phyloP scores from a whole-genome alignment of 2,797 vertebrate genomes.

The Spheniscus humboldti region DNA sequence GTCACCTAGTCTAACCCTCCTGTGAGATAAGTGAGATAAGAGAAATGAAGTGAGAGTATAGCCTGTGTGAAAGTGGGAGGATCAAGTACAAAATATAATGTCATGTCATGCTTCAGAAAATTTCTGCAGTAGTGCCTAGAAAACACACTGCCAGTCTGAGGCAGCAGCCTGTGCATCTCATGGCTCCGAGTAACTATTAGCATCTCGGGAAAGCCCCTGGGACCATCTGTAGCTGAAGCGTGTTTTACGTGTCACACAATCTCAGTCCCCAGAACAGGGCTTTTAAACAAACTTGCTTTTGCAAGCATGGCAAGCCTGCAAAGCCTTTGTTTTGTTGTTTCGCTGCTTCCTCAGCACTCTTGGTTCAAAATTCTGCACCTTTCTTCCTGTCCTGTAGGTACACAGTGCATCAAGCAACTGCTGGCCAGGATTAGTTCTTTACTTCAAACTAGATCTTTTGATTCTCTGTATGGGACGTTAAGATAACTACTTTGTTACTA shows the following conservation, averaged over 20 bases:
- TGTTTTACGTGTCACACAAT: neutral
- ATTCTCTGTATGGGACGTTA: neutral
- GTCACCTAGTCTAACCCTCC: neutral
- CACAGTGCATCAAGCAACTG: neutral
- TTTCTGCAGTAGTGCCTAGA: neutral
- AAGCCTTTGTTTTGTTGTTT: neutral
- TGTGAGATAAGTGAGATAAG: neutral
- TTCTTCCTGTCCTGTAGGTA: neutral
- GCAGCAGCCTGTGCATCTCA: neutral
- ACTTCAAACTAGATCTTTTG: neutral
- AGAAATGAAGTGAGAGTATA: neutral
- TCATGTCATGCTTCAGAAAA: neutral
- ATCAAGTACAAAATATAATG: neutral
- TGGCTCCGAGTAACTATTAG: neutral
- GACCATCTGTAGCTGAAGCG: neutral
- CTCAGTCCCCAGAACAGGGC: neutral
- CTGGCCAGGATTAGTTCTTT: neutral
- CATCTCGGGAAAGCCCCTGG: constrained; percentile 2
- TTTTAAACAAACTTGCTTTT: neutral
- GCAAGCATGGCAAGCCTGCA: neutral
- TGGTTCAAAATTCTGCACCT: neutral
- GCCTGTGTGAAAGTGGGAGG: neutral
- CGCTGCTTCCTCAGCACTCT: neutral
- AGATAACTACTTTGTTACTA: neutral
- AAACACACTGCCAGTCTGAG: constrained; percentile 13